Conservation (phyloP, 2,888 invertebrate genomes). For the Pachydiplax longipennis region DNA sequence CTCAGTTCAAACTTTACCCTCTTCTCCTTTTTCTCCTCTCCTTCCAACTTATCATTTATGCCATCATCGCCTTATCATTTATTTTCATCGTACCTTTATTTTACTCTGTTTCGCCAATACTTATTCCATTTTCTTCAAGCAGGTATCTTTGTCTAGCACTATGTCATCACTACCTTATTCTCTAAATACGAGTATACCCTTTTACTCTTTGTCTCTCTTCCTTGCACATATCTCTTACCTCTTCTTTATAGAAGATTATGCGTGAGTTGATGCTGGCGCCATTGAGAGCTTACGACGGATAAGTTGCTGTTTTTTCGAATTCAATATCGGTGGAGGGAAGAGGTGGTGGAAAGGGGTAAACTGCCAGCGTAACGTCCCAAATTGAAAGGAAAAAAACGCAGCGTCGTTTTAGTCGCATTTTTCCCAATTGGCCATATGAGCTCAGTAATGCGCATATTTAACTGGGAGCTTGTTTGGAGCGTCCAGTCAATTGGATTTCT, state of each 20-base stretch:
- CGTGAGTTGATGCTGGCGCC: background rate
- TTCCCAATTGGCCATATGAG: background rate
- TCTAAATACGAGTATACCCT: too few relatives aligned
- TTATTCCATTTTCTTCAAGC: too few relatives aligned
- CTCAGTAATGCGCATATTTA: background rate
- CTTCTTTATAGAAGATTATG: background rate
- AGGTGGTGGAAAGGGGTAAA: background rate
- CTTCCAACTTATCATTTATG: too few relatives aligned
- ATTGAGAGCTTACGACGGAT: background rate
- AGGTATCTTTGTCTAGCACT: too few relatives aligned
- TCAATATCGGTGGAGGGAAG: background rate
- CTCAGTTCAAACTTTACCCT: too few relatives aligned
- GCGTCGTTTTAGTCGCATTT: background rate
- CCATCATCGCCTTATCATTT: too few relatives aligned
- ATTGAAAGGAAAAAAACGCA: background rate
- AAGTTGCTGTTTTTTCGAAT: background rate
- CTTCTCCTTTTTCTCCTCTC: too few relatives aligned
- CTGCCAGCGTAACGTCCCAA: background rate
- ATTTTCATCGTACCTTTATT: too few relatives aligned
- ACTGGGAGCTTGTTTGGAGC: background rate
- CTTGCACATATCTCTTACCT: background rate
- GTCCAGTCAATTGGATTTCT: background rate
- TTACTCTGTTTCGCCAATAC: too few relatives aligned
- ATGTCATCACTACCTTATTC: too few relatives aligned
- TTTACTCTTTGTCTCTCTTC: too few relatives aligned